Base-by-base conservation (phyloP, 2,888 invertebrate species). In the Volucella zonaria region DNA sequence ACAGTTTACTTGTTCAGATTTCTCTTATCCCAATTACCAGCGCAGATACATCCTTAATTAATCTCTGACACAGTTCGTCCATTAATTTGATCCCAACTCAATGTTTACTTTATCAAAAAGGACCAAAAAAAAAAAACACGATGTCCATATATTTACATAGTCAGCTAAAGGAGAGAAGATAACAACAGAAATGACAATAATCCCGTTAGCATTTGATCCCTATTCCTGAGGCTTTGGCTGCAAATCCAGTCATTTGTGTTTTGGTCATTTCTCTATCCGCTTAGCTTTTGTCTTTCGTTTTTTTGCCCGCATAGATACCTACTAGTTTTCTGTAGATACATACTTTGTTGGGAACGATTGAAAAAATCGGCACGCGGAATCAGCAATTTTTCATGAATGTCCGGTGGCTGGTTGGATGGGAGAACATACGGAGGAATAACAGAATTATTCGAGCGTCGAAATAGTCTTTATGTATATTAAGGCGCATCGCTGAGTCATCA, bases 31-130 rank as follows among this genome's bases (percentile, higher is more conserved):
- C 64, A 58, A 66, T 66, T 51, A 75, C 75, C 58, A 58, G 43
- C 64, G 31, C 18, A 66, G 66, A 47, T 66, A 75, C 67, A 75
- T 74, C 74, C 74, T 49, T 66, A 75, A 75, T 75, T 75, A 66
- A 75, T 75, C 75, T 75, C 75, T 66, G 75, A 75, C 75, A 66
- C 66, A 75, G 64, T 74, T 74, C 74, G 64, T 74, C 74, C 64
- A 74, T 74, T 66, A 66, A 58, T 75, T 75, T 66, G 23, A n/a
- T 71, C 59, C 70, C 23, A 23, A 42, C 18, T 23, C 51, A 59
- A n/a, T 31, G 66, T 31, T 66, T 43, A 23, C 40, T 51, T 18
- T n/a, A 4, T 40, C 2, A 11, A 47, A 62, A 62, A 40, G 11
- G 23, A 47, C 6, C 47, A 47, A 2, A n/a, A 10, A 45, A 18